Conservation (phyloP, 2,797 vertebrate genomes). For the Acomys russatus region DNA sequence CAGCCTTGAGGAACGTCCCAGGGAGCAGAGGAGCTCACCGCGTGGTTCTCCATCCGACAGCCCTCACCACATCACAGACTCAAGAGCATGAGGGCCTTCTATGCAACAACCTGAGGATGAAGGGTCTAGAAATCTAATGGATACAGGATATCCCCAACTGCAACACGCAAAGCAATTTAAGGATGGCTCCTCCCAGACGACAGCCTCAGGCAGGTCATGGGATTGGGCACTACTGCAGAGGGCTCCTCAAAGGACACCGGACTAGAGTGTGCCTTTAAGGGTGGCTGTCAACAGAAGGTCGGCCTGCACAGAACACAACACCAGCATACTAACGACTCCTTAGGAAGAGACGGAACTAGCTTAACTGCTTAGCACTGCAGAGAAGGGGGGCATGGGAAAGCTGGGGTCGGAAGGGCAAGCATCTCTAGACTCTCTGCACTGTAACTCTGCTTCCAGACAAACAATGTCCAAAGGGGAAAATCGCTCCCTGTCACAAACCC, state of each 20-base stretch:
- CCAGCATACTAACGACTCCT: not conserved
- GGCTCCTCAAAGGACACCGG: not conserved
- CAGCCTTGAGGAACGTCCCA: not conserved
- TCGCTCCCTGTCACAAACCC: not conserved
- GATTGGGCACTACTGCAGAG: not conserved
- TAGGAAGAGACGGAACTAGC: not conserved
- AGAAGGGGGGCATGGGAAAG: not conserved
- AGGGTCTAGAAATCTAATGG: not conserved
- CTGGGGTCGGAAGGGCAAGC: not conserved
- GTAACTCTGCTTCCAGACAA: constrained; percentile 39
- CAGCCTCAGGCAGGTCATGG: fast-evolving
- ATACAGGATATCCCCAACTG: not conserved
- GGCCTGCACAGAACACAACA: not conserved
- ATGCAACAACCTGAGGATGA: not conserved
- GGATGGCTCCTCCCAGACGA: not conserved
- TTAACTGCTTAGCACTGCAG: not conserved
- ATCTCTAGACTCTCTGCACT: constrained; percentile 8
- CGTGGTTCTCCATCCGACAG: not conserved
- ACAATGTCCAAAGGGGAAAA: not conserved
- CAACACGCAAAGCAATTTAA: not conserved
- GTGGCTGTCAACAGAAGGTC: not conserved
- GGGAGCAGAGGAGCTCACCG: not conserved
- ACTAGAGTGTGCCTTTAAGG: not conserved
- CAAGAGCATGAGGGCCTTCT: not conserved
- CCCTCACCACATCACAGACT: not conserved